Evolutionary conservation across 2,888 invertebrate species (phyloP).

Genomic region (Idaea straminata): DNA sequence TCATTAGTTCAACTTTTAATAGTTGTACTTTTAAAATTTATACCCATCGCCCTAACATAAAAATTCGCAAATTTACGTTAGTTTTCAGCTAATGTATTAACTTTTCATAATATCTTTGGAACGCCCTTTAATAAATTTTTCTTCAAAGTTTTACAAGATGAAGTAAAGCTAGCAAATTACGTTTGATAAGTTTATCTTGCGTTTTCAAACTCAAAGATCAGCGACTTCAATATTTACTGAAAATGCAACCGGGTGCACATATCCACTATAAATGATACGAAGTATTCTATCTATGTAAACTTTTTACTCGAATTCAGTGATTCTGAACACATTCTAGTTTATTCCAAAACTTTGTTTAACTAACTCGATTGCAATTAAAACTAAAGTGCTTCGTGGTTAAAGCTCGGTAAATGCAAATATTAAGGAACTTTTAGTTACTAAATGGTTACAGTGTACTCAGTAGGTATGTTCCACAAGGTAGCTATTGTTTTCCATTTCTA

Average conservation of each 20-base stretch:
- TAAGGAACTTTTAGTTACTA: neutral
- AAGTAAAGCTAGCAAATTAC: neutral
- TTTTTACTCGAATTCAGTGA: neutral
- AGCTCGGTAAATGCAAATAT: neutral
- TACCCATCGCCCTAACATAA: neutral
- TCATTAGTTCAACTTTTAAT: neutral
- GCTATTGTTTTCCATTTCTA: too few species aligned
- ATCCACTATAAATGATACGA: too few species aligned
- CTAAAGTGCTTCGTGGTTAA: neutral
- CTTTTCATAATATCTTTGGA: neutral
- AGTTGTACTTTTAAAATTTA: neutral
- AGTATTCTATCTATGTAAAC: neutral
- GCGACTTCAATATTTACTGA: neutral
- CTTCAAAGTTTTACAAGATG: neutral
- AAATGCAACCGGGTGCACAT: neutral
- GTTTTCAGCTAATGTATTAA: neutral
- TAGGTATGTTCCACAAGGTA: too few species aligned
- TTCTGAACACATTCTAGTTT: neutral
- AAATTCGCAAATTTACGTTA: neutral
- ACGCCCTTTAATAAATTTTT: neutral
- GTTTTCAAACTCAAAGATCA: neutral
- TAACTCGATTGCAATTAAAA: neutral
- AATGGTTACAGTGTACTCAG: neutral
- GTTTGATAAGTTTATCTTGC: neutral
- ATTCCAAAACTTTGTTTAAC: neutral